phyloP scores from a whole-genome alignment of 2,888 invertebrate genomes.

The Tachystola acroxantha region DNA sequence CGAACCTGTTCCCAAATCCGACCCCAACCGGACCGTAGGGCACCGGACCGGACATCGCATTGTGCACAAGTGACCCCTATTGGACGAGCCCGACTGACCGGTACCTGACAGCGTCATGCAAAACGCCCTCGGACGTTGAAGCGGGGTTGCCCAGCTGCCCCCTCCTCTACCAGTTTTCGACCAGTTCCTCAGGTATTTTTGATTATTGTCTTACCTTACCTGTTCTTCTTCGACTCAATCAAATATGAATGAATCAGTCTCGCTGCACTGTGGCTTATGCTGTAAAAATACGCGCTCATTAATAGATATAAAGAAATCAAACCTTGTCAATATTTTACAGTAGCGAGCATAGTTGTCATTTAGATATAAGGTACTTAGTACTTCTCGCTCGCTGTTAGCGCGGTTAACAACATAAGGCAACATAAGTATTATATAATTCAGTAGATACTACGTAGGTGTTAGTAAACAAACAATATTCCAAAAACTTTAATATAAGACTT shows the following conservation, averaged over 20 bases:
- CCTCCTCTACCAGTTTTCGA: slow-evolving; percentile 53
- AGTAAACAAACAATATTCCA: too few relatives aligned
- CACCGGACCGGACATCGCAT: slow-evolving; percentile 52
- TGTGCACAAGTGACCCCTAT: slow-evolving; percentile 66
- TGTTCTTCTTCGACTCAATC: slow-evolving; percentile 10
- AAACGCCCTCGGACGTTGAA: slow-evolving; percentile 61
- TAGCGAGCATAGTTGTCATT: too few relatives aligned
- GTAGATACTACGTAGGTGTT: too few relatives aligned
- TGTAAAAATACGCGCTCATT: too few relatives aligned
- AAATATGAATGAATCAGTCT: slow-evolving; percentile 5
- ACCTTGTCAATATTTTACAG: too few relatives aligned
- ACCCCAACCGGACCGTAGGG: slow-evolving; percentile 36
- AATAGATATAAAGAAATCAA: too few relatives aligned
- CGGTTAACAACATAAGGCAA: too few relatives aligned
- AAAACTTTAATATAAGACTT: too few relatives aligned
- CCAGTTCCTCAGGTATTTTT: slow-evolving; percentile 66
- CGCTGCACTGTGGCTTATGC: too few relatives aligned
- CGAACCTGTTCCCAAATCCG: slow-evolving; percentile 40
- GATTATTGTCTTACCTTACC: slow-evolving; percentile 40
- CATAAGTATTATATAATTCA: too few relatives aligned
- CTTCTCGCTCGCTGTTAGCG: too few relatives aligned
- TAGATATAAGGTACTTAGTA: too few relatives aligned
- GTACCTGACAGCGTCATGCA: slow-evolving; percentile 59
- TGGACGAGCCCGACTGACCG: slow-evolving; percentile 57
- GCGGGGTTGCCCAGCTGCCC: slow-evolving; percentile 61